A percentile compares a stretch with the other conserved stretches of the same genome.
phyloP scores from a whole-genome alignment of 2,797 vertebrate species.

The Clangula hyemalis region DNA sequence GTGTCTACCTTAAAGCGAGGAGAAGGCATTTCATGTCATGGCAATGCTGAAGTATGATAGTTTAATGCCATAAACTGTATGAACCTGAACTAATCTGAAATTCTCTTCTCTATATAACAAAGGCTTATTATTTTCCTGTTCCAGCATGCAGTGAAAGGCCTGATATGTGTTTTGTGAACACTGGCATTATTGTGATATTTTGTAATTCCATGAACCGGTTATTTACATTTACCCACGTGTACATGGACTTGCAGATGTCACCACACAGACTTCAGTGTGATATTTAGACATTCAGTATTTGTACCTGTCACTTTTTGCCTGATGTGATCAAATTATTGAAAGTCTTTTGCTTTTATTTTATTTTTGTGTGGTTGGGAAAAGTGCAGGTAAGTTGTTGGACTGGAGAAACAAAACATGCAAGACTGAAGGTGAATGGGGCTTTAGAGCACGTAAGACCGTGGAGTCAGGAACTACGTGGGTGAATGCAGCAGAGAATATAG shows the following conservation, averaged over 20 bases:
- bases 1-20: not conserved
- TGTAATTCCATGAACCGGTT: not conserved
- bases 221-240: not conserved
- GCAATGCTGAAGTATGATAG: not conserved
- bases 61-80: not conserved
- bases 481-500: not conserved
- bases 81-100: not conserved
- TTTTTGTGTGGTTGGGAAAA: not conserved
- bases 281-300: not conserved
- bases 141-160: not conserved
- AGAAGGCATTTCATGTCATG: not conserved
- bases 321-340: not conserved
- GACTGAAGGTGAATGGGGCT: not conserved
- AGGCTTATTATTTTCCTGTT: not conserved
- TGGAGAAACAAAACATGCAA: not conserved
- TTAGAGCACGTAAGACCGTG: not conserved
- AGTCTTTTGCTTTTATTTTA: not conserved
- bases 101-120: not conserved
- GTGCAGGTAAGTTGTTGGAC: accelerated
- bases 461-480: accelerated
- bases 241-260: not conserved
- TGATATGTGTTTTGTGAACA: not conserved
- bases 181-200: not conserved
- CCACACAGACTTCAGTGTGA: not conserved
- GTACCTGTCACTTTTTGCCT: not conserved